Evolutionary conservation across 2,113 vertebrate species (phyloP).

Genomic region (Chlamydotis undulata): DNA sequence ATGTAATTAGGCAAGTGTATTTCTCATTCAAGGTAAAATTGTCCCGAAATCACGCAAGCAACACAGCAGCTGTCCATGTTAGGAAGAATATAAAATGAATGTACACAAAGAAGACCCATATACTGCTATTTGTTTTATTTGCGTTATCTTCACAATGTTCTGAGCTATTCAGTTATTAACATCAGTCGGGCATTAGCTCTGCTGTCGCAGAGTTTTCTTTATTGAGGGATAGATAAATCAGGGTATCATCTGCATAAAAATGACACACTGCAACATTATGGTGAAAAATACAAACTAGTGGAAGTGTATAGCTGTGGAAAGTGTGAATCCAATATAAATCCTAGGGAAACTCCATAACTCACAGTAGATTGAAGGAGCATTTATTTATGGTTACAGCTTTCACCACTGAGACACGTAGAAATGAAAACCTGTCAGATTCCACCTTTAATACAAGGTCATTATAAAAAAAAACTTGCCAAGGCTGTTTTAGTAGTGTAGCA

Average conservation of each 20-base stretch:
- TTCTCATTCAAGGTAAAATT: neutral
- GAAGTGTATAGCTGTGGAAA: neutral
- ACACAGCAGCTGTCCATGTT: neutral
- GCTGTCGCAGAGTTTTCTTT: neutral
- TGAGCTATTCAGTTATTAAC: neutral
- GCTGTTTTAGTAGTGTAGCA: neutral
- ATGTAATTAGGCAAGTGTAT: neutral
- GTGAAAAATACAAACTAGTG: neutral
- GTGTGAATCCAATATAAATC: constrained; percentile 4
- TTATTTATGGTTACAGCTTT: constrained; percentile 49
- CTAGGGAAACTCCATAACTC: constrained; percentile 16
- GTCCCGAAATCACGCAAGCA: neutral
- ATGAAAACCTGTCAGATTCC: constrained; percentile 32
- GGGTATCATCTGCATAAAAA: neutral
- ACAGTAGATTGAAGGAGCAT: neutral
- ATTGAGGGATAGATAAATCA: neutral
- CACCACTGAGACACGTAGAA: neutral
- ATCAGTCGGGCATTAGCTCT: neutral
- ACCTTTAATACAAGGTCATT: constrained; percentile 50
- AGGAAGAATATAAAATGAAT: neutral
- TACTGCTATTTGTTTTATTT: neutral
- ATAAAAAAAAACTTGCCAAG: neutral
- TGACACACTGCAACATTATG: neutral
- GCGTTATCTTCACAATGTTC: neutral
- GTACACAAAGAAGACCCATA: neutral